Percentiles rank a stretch among this genome's conserved stretches.
Conservation (phyloP, 2,113 vertebrate species). For the Tauraco erythrolophus region DNA sequence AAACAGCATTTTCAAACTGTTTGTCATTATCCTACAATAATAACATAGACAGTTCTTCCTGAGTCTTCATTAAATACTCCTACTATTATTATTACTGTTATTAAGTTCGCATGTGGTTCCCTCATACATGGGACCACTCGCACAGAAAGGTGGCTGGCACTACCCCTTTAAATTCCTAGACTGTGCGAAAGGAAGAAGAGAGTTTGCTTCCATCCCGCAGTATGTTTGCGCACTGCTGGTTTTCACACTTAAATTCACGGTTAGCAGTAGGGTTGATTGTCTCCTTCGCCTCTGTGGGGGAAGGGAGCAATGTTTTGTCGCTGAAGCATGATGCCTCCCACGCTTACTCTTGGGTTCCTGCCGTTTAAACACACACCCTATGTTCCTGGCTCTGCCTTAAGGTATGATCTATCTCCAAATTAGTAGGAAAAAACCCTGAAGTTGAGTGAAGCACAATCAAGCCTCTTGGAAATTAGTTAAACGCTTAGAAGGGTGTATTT, state of each 20-base stretch:
- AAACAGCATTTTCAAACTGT: neutral
- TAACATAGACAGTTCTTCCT: neutral
- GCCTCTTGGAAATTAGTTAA: constrained; percentile 60
- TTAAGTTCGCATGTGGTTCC: neutral
- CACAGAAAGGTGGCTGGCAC: neutral
- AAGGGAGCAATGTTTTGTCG: neutral
- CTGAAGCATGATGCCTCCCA: constrained; percentile 29
- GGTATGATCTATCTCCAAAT: constrained; percentile 53
- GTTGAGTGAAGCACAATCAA: constrained; percentile 18
- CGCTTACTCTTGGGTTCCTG: constrained; percentile 4
- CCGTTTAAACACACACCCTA: neutral
- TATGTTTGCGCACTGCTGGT: neutral
- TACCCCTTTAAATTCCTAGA: constrained; percentile 42
- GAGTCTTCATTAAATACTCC: neutral
- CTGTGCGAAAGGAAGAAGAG: neutral
- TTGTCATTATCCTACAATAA: constrained; percentile 15
- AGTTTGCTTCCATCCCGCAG: neutral
- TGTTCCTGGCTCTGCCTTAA: constrained; percentile 40
- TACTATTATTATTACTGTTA: constrained; percentile 2
- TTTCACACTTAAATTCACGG: constrained; percentile 3
- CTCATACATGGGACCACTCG: neutral
- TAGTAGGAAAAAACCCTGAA: neutral
- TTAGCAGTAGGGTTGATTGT: constrained; percentile 28
- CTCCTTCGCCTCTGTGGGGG: constrained; percentile 4
- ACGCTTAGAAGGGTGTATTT: constrained; percentile 44